Evolutionary conservation across 1,140 invertebrate species (phyloP).

Genomic region (Meloidogyne hapla): DNA sequence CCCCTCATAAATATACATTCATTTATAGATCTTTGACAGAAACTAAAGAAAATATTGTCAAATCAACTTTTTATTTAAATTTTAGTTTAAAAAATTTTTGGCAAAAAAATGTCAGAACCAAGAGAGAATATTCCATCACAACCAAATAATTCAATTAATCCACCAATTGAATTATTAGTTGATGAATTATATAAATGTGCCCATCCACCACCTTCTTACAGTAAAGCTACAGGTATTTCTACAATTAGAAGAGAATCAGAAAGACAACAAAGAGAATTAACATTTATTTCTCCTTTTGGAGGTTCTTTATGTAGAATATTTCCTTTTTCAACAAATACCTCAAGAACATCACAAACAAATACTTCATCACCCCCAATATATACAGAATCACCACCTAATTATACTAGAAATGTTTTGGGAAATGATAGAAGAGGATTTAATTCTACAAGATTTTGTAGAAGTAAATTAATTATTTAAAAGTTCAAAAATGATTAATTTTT

Average conservation of each 20-base stretch:
- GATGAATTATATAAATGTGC: slow-evolving; percentile 1
- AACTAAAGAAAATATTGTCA: too few relatives aligned
- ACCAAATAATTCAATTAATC: background rate
- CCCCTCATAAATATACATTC: too few relatives aligned
- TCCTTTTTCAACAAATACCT: background rate
- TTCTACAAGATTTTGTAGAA: background rate
- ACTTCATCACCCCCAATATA: background rate
- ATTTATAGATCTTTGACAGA: too few relatives aligned
- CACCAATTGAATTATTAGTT: background rate
- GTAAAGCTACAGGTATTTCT: background rate
- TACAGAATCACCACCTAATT: slow-evolving; percentile 3
- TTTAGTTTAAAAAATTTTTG: too few relatives aligned
- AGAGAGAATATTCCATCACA: background rate
- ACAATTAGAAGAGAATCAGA: background rate
- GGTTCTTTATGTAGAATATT: background rate
- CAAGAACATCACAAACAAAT: background rate
- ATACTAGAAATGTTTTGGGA: background rate
- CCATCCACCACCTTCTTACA: background rate
- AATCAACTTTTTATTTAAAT: too few relatives aligned
- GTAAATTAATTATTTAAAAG: background rate
- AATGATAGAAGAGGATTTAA: background rate
- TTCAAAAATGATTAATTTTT: background rate
- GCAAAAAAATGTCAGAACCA: too few relatives aligned
- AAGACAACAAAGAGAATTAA: background rate
- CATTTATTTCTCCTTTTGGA: background rate